Percentiles rank a stretch among this genome's conserved stretches.
phyloP scores from a whole-genome alignment of 2,797 vertebrate species.

The Trachurus trachurus region DNA sequence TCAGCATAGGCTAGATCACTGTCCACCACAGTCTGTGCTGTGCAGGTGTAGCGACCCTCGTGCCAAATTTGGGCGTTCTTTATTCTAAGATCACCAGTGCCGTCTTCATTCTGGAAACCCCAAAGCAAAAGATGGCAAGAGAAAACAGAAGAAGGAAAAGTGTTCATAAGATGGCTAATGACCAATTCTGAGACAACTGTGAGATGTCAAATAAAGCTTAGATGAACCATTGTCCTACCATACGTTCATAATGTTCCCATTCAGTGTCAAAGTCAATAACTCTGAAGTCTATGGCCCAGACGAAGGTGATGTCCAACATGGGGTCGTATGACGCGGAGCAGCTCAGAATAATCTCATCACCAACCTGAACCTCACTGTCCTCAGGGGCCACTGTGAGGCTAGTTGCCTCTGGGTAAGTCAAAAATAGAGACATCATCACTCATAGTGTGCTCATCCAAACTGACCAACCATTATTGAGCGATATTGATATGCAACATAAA shows the following conservation, averaged over 20 bases:
- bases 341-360: conserved; percentile 91
- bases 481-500: neutral
- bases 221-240: conserved; percentile 83
- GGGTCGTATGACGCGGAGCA: conserved; percentile 94
- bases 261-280: conserved; percentile 93
- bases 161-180: neutral
- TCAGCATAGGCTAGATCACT: conserved; percentile 92
- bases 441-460: neutral
- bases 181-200: neutral
- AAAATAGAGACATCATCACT: neutral
- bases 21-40: conserved; percentile 96
- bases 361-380: conserved; percentile 91
- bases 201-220: neutral
- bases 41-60: conserved; percentile 94
- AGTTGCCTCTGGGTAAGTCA: conserved; percentile 88
- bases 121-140: neutral
- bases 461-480: neutral
- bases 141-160: neutral
- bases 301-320: conserved; percentile 93
- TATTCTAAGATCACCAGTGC: conserved; percentile 92
- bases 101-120: conserved; percentile 81
- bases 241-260: conserved; percentile 91
- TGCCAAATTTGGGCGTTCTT: conserved; percentile 92
- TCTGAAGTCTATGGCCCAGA: conserved; percentile 95
- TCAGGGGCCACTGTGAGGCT: conserved; percentile 90